Conservation (phyloP, 1,140 invertebrate species). For the Zaprionus lachaisei region DNA sequence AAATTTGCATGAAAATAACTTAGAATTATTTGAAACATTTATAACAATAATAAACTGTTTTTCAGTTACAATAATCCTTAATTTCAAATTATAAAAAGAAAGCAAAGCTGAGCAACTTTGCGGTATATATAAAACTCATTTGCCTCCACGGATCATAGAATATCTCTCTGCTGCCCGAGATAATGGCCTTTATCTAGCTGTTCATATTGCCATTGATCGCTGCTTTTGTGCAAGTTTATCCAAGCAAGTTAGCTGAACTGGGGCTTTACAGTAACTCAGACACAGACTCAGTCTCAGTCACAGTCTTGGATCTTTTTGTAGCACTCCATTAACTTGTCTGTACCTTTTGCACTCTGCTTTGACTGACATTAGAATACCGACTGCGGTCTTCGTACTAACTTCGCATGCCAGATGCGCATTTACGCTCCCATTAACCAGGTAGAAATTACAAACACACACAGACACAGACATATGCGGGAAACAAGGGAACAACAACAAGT, state of each 20-base stretch:
- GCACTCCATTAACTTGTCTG: slow-evolving; percentile 77
- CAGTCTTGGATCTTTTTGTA: slow-evolving; percentile 53
- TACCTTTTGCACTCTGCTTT: slow-evolving; percentile 78
- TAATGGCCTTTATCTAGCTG: slow-evolving; percentile 23
- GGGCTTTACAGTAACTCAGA: slow-evolving; percentile 24
- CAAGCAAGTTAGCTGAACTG: slow-evolving; percentile 48
- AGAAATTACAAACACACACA: slow-evolving; percentile 59
- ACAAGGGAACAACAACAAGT: slow-evolving; percentile 57
- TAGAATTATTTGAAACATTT: too few relatives aligned
- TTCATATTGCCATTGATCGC: slow-evolving; percentile 33
- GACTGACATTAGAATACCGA: slow-evolving; percentile 68
- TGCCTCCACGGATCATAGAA: not conserved
- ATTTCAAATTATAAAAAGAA: not conserved
- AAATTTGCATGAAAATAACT: too few relatives aligned
- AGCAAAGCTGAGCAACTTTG: not conserved
- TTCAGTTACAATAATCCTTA: slow-evolving; percentile 1
- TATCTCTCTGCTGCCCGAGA: not conserved
- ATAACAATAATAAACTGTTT: not conserved
- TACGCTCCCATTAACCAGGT: slow-evolving; percentile 78
- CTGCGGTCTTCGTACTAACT: slow-evolving; percentile 50
- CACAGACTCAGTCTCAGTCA: not conserved
- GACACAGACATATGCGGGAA: slow-evolving; percentile 23
- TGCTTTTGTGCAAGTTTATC: slow-evolving; percentile 32
- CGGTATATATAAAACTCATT: not conserved
- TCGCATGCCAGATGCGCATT: slow-evolving; percentile 78